A percentile compares a stretch with the other conserved stretches of the same genome.
These are phyloP conservation scores for Pristionchus exspectatus DNA, from an alignment of 2,888 invertebrate species.

Conservation along the genomic window DNA sequence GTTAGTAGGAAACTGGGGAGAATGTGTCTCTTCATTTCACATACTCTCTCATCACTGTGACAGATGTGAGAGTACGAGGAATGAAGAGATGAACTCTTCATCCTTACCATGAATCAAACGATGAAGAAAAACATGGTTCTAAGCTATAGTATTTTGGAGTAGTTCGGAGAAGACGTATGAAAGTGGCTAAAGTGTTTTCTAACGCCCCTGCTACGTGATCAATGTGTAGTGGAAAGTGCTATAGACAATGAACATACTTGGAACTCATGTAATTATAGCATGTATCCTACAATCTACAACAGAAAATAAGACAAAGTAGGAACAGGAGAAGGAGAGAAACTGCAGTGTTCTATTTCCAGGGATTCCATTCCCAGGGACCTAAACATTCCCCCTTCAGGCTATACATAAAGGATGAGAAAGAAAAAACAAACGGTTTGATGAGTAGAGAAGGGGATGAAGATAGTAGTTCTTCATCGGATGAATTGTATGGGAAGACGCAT, in stretches of 20 bases:
- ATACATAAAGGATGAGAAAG: not conserved
- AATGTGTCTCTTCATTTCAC: not conserved
- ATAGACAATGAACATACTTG: not conserved
- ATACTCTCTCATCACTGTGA: no score
- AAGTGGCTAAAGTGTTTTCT: not conserved
- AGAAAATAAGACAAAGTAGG: not conserved
- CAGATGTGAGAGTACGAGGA: no score
- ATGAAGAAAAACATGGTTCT: not conserved
- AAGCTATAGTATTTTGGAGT: not conserved
- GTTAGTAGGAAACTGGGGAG: no score
- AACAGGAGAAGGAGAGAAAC: not conserved
- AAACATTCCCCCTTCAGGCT: not conserved
- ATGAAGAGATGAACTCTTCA: no score
- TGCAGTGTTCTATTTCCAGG: not conserved
- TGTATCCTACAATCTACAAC: not conserved
- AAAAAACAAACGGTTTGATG: conserved; percentile 47
- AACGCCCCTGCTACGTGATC: not conserved
- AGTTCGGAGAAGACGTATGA: not conserved
- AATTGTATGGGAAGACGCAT: conserved; percentile 51
- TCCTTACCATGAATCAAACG: not conserved
- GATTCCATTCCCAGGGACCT: not conserved
- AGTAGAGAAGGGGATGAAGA: conserved; percentile 39
- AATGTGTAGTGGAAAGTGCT: not conserved
- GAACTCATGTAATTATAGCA: not conserved
- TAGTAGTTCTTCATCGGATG: conserved; percentile 51